Base-by-base conservation (phyloP, 2,113 vertebrate species). In the Sinocyclocheilus rhinocerous region DNA sequence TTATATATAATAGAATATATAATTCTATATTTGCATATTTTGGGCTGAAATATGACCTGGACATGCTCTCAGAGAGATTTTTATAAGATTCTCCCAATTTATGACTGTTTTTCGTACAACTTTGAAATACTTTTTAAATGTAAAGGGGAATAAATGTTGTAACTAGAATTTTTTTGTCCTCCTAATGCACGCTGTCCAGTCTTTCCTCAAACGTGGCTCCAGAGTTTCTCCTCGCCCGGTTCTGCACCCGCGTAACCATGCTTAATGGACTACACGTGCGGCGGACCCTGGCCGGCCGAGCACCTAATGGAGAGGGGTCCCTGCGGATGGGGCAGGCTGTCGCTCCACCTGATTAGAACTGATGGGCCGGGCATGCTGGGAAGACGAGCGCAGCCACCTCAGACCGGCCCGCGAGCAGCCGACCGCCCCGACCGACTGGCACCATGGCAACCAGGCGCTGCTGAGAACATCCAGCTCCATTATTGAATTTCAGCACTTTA, bases 401-500 rank as follows among this genome's bases (percentile, higher is more conserved):
- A 87, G 89, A 88, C 26, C 24, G 86, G 87, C 87, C 87, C 77
- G 1, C 3, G 39, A 57, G 50, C 15, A 26, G 50, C 48, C 50
- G 13, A 29, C 5, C 67, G 36, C 45, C 24, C 69, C 57, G 24
- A 50, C 67, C 20, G 83, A 24, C 83, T n/a, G 72, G 65, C 45
- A 18, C 83, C 81, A 76, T 72, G 79, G 82, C 20, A 85, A 83
- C 75, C 61, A 36, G 29, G 39, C 55, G 18, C 39, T 42, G 55
- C 73, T 50, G 78, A 84, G 77, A 88, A 81, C 76, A 87, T 84
- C 76, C 61, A 82, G 85, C 86, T 93, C 92, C 87, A 94, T 95
- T 95, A 95, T 95, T 95, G 92, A 95, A 95, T 95, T 95, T 94
- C 91, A 91, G 87, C 88, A 78, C 87, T 92, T 91, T 95, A 94